Evolutionary conservation across 2,113 vertebrate species (phyloP), one percentile per base, ranked within the genome.

Genomic region (Hemiprocne comata): DNA sequence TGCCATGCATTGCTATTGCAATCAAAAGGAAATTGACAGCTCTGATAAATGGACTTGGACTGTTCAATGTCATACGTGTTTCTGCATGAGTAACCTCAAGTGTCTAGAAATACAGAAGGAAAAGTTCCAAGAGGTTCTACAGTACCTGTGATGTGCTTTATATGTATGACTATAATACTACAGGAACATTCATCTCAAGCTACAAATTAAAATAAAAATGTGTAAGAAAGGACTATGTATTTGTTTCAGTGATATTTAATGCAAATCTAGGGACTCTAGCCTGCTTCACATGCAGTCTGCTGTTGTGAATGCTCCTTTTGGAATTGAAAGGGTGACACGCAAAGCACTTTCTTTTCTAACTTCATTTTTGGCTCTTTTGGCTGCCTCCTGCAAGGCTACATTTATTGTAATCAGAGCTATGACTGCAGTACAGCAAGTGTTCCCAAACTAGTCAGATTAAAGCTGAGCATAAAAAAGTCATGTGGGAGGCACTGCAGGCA

Each of bases 301-400:
- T 0, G 1, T 71, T 62, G 53, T 17, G 34, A 65, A 29, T 33
- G 48, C 19, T 76, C 26, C 18, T 60, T n/a, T 67, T 64, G 34
- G 19, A 60, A 64, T 4, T 18, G 24, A 26, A 3, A 10, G 0
- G 36, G n/a, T 13, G 48, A 60, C 7, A 17, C 60, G 21, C 36
- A 50, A 66, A 34, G n/a, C 31, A 65, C 10, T 64, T 78, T 66
- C 25, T 46, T n/a, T 61, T 23, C 23, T n/a, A 28, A 40, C 19
- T 16, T 18, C 4, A 3, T 11, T 64, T 69, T 4, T 55, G 38
- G 19, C 9, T 84, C 28, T 36, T 73, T 38, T 69, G 55, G 20
- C 38, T 67, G 42, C 46, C 13, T 46, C 50, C 36, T 64, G 7
- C 12, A 21, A 34, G 48, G 61, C 28, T 24, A 0, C 0, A 0